Conservation (phyloP, 2,888 invertebrate species). For the Nymphalis polychloros region DNA sequence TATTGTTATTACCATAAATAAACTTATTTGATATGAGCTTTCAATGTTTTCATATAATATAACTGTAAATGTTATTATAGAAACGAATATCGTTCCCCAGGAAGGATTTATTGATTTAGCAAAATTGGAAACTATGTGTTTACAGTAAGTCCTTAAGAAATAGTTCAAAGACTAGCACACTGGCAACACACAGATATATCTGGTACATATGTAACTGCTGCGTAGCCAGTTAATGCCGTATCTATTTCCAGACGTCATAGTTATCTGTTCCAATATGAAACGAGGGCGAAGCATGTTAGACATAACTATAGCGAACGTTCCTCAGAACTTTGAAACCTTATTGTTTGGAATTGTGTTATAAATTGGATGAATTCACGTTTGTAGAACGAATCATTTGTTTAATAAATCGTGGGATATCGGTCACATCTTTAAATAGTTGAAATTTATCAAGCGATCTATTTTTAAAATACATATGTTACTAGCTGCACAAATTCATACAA, state of each 20-base stretch:
- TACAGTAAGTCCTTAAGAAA: too few relatives aligned
- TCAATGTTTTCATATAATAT: too few relatives aligned
- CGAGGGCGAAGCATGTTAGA: constrained; percentile 12
- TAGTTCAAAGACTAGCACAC: too few relatives aligned
- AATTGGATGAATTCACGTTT: constrained; percentile 20
- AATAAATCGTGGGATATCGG: neutral
- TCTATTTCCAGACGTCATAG: constrained; percentile 22
- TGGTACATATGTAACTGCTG: neutral
- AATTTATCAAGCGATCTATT: neutral
- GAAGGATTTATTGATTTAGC: too few relatives aligned
- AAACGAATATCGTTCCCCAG: too few relatives aligned
- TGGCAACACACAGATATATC: neutral
- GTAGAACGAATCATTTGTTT: constrained; percentile 15
- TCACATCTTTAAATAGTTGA: neutral
- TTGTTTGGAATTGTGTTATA: constrained; percentile 26
- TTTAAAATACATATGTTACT: too few relatives aligned
- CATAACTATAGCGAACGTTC: constrained; percentile 7
- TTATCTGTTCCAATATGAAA: constrained; percentile 17
- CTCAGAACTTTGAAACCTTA: constrained; percentile 17
- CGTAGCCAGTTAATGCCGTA: constrained; percentile 9
- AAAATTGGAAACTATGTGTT: too few relatives aligned
- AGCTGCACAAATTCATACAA: too few relatives aligned
- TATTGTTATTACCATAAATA: too few relatives aligned
- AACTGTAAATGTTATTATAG: too few relatives aligned
- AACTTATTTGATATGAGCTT: too few relatives aligned